Percentiles rank a stretch among this genome's conserved stretches.
These are phyloP conservation scores for Morpho deidamia DNA, from an alignment of 2,888 invertebrate species.

Conservation along the genomic window DNA sequence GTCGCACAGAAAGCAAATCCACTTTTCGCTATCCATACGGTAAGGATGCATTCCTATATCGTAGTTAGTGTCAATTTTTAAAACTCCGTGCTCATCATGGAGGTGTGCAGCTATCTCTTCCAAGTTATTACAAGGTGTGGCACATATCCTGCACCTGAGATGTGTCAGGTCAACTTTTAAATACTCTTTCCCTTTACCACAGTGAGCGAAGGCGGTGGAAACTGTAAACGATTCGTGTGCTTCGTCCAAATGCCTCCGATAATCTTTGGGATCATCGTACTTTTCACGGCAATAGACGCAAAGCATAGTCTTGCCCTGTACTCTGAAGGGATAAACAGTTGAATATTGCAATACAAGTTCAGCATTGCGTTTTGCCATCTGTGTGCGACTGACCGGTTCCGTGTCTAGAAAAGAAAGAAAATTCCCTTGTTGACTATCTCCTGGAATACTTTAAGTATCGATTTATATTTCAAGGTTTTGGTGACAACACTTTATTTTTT, in stretches of 20 bases:
- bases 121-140: slow-evolving; percentile 36
- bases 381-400: slow-evolving; percentile 35
- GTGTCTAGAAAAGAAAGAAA: slow-evolving; percentile 63
- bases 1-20: slow-evolving; percentile 48
- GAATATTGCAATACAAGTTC: slow-evolving; percentile 59
- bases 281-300: slow-evolving; percentile 66
- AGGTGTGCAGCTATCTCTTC: slow-evolving; percentile 49
- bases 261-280: slow-evolving; percentile 46
- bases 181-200: slow-evolving; percentile 43
- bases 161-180: slow-evolving; percentile 59
- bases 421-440: slow-evolving; percentile 37
- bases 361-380: slow-evolving; percentile 58
- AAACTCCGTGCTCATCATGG: slow-evolving; percentile 37
- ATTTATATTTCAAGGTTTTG: background rate
- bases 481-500: no score
- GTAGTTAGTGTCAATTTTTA: slow-evolving; percentile 39
- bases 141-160: slow-evolving; percentile 51
- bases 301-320: slow-evolving; percentile 46
- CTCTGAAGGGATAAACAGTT: slow-evolving; percentile 62
- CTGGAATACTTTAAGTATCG: slow-evolving; percentile 2
- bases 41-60: slow-evolving; percentile 59
- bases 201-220: slow-evolving; percentile 55
- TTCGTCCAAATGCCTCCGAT: slow-evolving; percentile 48
- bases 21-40: slow-evolving; percentile 47
- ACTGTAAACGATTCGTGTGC: slow-evolving; percentile 45